These are phyloP conservation scores for Apis dorsata DNA, from an alignment of 1,140 invertebrate species.

Conservation along the genomic window DNA sequence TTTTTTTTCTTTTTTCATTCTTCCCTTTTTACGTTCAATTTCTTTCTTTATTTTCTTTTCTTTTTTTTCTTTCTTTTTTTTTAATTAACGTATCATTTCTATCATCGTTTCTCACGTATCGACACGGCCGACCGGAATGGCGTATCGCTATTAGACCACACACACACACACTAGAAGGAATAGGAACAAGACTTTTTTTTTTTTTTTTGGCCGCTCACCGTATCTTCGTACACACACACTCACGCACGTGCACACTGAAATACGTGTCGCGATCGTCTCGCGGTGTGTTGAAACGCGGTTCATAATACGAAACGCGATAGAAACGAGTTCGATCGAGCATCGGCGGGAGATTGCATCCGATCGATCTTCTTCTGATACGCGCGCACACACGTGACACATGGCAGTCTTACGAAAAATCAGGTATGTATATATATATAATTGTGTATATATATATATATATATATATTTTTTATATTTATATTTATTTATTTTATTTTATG, in stretches of 20 bases:
- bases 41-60: background rate
- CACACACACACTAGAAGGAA: slow-evolving; percentile 62
- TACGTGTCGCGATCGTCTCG: slow-evolving; percentile 52
- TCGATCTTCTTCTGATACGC: slow-evolving; percentile 28
- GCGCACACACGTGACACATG: slow-evolving; percentile 49
- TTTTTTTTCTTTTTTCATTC: background rate
- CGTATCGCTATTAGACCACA: slow-evolving; percentile 33
- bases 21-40: background rate
- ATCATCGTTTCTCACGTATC: slow-evolving; percentile 14
- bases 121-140: slow-evolving; percentile 42
- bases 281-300: slow-evolving; percentile 37
- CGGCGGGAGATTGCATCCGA: slow-evolving; percentile 27
- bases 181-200: slow-evolving; percentile 66
- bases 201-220: slow-evolving; percentile 55
- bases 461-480: background rate
- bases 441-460: slow-evolving; percentile 24
- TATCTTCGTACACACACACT: slow-evolving; percentile 29
- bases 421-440: slow-evolving; percentile 30
- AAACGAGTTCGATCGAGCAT: slow-evolving; percentile 35
- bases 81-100: background rate
- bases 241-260: slow-evolving; percentile 6
- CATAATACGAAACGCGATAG: background rate
- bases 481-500: slow-evolving; percentile 41
- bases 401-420: slow-evolving; percentile 60
- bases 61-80: slow-evolving; percentile 7